Evolutionary conservation across 2,113 vertebrate genomes (phyloP), one percentile per base, ranked within the genome.

Genomic region (Phaethornis superciliosus): DNA sequence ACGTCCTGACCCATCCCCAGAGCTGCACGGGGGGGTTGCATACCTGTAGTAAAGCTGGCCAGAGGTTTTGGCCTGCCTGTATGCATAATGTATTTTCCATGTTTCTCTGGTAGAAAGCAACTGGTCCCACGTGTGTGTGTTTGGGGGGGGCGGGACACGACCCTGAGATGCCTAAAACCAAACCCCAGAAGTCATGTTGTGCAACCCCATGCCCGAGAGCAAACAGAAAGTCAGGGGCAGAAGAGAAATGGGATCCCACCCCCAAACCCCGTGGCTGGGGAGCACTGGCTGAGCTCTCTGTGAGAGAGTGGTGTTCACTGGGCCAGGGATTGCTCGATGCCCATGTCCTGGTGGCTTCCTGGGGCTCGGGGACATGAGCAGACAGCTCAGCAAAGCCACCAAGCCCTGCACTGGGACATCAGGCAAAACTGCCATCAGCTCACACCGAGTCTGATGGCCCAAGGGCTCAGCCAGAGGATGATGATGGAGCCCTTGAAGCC

Each of bases 81-180:
- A 18, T 0, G 2, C 0, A 0, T 26, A 14, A 59, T 3, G 30
- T 20, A 5, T 22, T 70, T 58, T 21, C n/a, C 26, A 27, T 12
- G 12, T 20, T 70, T 13, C 35, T 21, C 13, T 1, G 3, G 33
- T 16, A 44, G 62, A 85, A 80, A 55, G 44, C 62, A 56, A 21
- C 35, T 2, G 1, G 42, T 16, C 10, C 74, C 1, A 0, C 13
- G 15, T 12, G 18, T 26, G 13, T 20, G 28, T 47, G 44, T n/a
- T 44, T 52, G 8, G 30, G 46, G 18, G 4, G 37, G 37, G 37
- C 9, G 37, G 37, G 37, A 40, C 2, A 32, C 7, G n/a, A n/a
- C n/a, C 15, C 22, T 16, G 64, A 56, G 56, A 28, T 60, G 40
- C 55, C 37, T 81, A 46, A 76, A 76, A 40, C 40, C 33, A 28